These are phyloP conservation scores for Andrena praecox DNA, from an alignment of 2,888 invertebrate genomes.

Conservation along the genomic window DNA sequence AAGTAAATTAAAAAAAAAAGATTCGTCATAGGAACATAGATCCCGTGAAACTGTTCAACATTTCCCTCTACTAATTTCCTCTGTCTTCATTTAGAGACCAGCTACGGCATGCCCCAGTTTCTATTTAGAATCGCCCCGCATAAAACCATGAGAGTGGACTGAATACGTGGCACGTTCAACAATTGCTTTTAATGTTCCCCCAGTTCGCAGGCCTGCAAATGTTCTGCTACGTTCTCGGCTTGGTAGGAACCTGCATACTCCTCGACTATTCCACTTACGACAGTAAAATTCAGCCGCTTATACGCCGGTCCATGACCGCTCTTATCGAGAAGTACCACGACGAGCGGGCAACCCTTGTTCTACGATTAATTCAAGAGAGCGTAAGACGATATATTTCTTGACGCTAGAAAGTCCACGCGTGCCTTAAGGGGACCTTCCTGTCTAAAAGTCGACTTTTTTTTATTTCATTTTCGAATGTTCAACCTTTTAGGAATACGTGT, in stretches of 20 bases:
- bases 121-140: too few relatives aligned
- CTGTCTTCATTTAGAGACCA: too few relatives aligned
- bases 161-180: not conserved
- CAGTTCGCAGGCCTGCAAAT: slow-evolving; percentile 92
- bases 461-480: too few relatives aligned
- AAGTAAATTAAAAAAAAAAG: too few relatives aligned
- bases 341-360: slow-evolving; percentile 88
- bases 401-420: too few relatives aligned
- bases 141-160: not conserved
- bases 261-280: slow-evolving; percentile 93
- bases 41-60: too few relatives aligned
- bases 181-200: slow-evolving; percentile 71
- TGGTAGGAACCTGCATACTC: slow-evolving; percentile 91
- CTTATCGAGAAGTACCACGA: slow-evolving; percentile 92
- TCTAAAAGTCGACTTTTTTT: too few relatives aligned
- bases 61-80: too few relatives aligned
- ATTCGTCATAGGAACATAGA: too few relatives aligned
- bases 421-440: too few relatives aligned
- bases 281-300: slow-evolving; percentile 92
- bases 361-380: slow-evolving; percentile 94
- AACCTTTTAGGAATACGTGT: too few relatives aligned
- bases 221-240: slow-evolving; percentile 89
- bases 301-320: slow-evolving; percentile 89
- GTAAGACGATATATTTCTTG: slow-evolving; percentile 85
- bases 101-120: too few relatives aligned